Evolutionary conservation across 2,888 invertebrate genomes (phyloP).

Genomic region (Eubasilissa splendida): DNA sequence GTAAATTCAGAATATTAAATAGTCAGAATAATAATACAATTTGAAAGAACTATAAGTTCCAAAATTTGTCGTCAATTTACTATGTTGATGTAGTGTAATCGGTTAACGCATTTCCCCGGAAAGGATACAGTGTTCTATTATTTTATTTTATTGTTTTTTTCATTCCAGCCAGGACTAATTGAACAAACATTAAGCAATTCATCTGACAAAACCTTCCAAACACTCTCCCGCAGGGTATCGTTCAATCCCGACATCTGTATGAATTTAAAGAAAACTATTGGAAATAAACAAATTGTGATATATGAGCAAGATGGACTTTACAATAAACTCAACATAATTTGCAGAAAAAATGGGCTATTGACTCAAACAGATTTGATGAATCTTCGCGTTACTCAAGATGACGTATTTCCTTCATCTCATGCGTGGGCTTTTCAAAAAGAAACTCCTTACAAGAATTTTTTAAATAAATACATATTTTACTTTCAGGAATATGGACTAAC

Average conservation of each 20-base stretch:
- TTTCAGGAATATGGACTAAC: conserved; percentile 14
- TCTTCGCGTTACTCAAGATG: conserved; percentile 4
- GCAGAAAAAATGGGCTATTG: not conserved
- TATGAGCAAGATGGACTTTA: not conserved
- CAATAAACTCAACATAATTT: not conserved
- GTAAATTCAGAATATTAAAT: too few relatives aligned
- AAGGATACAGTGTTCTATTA: too few relatives aligned
- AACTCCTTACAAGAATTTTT: not conserved
- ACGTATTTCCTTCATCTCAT: conserved; percentile 10
- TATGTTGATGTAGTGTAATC: too few relatives aligned
- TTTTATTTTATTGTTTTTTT: not conserved
- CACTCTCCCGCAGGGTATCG: not conserved
- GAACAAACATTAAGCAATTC: conserved; percentile 8
- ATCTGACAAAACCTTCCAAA: not conserved
- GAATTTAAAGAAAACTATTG: conserved; percentile 1
- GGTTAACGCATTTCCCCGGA: too few relatives aligned
- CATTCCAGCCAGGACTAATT: conserved; percentile 19
- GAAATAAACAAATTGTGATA: not conserved
- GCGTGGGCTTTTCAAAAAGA: conserved; percentile 13
- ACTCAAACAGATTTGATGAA: not conserved
- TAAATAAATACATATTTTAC: not conserved
- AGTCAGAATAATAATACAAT: too few relatives aligned
- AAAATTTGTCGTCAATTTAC: too few relatives aligned
- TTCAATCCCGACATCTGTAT: not conserved
- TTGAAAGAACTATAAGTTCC: too few relatives aligned